Evolutionary conservation across 2,113 vertebrate genomes (phyloP), one percentile per base, ranked within the genome.

Genomic region (Oryzias melastigma): DNA sequence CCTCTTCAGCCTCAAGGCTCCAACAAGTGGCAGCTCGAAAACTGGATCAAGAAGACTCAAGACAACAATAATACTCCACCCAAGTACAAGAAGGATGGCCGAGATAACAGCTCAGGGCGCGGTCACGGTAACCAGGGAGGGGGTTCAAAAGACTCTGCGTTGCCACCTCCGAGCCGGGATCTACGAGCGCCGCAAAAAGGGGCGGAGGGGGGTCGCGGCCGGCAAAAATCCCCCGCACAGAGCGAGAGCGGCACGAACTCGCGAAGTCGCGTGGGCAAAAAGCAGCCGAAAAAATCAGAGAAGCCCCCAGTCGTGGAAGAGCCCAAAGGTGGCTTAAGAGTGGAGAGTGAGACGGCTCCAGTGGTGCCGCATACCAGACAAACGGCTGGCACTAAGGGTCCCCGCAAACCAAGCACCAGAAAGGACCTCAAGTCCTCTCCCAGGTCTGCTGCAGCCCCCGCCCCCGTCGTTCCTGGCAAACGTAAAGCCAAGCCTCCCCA

Each of bases 1-100:
- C 20, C 7, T 35, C 35, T 61, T 72, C 44, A 99, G 97, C 96
- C 94, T 50, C 96, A 98, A 71, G 95, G 94, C 63, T 94, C 94
- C 54, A 98, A 98, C 90, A 98, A 98, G 81, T 99, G 97, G 97
- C 96, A 98, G 20, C 91, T 99, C 83, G 96, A 99, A 85, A 99
- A 99, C 85, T 99, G 97, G 97, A 85, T 99, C 72, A 96, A 96
- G 86, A 98, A 98, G 84, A 92, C 94, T 3, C 98, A 95, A 82
- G 96, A 98, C 78, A 95, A 93, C 86, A 87, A 58, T 50, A 97
- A 93, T 67, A 93, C 94, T 68, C 94, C 93, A 47, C 92, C 94
- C 0, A 94, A 96, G 76, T 94, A 94, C 88, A 97, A 98, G 85
- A 98, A 97, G 62, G 96, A 98, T 62, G 91, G 93, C 5, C 87